phyloP scores from a whole-genome alignment of 2,797 vertebrate genomes.

The Lagodon rhomboides region DNA sequence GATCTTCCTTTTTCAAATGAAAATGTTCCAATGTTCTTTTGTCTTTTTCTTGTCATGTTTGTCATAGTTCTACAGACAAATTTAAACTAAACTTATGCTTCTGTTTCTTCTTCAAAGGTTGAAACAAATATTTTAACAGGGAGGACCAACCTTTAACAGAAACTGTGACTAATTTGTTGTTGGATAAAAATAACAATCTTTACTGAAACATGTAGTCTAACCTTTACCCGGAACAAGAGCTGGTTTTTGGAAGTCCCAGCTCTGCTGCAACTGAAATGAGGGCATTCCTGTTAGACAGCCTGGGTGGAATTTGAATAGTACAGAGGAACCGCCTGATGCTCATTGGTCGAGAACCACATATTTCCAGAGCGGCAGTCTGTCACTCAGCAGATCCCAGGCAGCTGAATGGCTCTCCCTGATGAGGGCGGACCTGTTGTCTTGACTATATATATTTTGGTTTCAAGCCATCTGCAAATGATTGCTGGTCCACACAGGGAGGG shows the following conservation, averaged over 20 bases:
- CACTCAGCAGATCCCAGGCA: conserved; percentile 55
- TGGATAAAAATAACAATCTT: neutral
- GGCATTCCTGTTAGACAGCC: conserved; percentile 84
- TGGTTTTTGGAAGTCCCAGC: conserved; percentile 34
- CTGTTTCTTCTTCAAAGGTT: no score
- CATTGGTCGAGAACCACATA: conserved; percentile 75
- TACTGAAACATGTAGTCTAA: neutral
- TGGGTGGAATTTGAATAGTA: conserved; percentile 88
- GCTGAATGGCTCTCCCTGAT: conserved; percentile 67
- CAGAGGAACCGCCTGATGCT: conserved; percentile 90
- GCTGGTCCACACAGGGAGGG: conserved; percentile 71
- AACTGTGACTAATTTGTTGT: no score
- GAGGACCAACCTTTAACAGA: neutral
- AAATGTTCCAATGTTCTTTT: no score
- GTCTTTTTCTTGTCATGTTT: neutral
- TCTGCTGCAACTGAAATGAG: conserved; percentile 64
- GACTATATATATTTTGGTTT: conserved; percentile 80
- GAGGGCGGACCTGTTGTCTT: conserved; percentile 69
- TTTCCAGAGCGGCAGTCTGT: conserved; percentile 61
- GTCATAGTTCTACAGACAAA: no score
- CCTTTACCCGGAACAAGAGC: neutral
- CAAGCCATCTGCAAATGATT: conserved; percentile 84
- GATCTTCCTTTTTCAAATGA: no score
- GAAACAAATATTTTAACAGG: neutral
- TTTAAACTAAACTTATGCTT: no score